These are phyloP conservation scores for Serrognathus titanus DNA, from an alignment of 2,888 invertebrate species.

Conservation along the genomic window DNA sequence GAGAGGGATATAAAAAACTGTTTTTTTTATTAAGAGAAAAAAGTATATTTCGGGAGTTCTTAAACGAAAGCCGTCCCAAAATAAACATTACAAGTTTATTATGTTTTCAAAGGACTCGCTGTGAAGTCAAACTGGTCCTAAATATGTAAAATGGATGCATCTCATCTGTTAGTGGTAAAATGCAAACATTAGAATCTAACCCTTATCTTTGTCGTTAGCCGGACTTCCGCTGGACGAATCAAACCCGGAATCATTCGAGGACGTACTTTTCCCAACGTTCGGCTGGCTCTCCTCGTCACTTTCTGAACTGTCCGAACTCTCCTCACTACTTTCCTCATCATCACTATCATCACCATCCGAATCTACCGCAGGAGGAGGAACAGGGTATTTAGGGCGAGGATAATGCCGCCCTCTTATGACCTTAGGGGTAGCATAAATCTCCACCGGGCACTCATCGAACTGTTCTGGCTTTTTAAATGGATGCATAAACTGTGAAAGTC, in stretches of 20 bases:
- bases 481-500: slow-evolving; percentile 44
- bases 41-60: background rate
- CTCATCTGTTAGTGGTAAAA: background rate
- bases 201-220: slow-evolving; percentile 60
- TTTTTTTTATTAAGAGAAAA: background rate
- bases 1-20: background rate
- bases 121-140: no score
- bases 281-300: slow-evolving; percentile 30
- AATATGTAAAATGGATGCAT: no score
- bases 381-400: slow-evolving; percentile 37
- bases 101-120: no score
- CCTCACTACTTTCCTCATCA: slow-evolving; percentile 38
- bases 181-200: slow-evolving; percentile 50
- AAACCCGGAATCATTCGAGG: slow-evolving; percentile 82
- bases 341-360: slow-evolving; percentile 32
- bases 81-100: no score
- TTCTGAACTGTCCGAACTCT: slow-evolving; percentile 36
- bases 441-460: slow-evolving; percentile 42
- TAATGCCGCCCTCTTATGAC: slow-evolving; percentile 44
- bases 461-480: slow-evolving; percentile 46
- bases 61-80: background rate
- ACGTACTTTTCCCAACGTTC: slow-evolving; percentile 63
- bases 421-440: slow-evolving; percentile 47
- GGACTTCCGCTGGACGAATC: slow-evolving; percentile 66
- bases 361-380: slow-evolving; percentile 16